Evolutionary conservation across 2,797 vertebrate genomes (phyloP).

Genomic region (Eospalax fontanierii): DNA sequence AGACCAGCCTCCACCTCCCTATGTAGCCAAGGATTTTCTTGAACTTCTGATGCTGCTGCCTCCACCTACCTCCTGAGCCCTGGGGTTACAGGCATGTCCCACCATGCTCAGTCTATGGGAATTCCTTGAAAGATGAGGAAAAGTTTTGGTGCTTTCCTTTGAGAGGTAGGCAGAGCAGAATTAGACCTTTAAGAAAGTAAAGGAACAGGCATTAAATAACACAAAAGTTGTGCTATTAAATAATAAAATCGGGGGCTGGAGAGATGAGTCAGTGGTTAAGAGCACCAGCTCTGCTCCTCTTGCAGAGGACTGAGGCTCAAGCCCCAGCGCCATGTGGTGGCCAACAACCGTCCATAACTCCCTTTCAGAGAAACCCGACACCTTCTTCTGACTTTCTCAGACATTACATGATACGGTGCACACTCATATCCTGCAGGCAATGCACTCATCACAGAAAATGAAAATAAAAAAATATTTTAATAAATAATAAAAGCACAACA

Average conservation of each 20-base stretch:
- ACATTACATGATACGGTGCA: no score
- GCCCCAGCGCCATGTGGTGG: background rate
- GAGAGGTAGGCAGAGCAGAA: conserved; percentile 22
- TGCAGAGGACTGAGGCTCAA: background rate
- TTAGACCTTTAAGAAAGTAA: conserved; percentile 56
- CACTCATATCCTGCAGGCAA: no score
- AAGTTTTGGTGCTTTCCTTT: background rate
- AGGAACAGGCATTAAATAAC: conserved; percentile 6
- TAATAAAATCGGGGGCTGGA: background rate
- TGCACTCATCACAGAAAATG: no score
- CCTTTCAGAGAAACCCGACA: no score
- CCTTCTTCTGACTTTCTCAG: no score
- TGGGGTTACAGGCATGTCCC: background rate
- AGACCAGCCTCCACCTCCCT: background rate
- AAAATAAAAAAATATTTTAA: no score
- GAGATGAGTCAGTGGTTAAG: no score
- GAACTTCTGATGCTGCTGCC: background rate
- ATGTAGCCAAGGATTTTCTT: background rate
- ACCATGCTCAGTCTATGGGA: background rate
- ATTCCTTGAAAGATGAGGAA: conserved; percentile 5
- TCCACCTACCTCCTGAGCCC: background rate
- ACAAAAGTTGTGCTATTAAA: conserved; percentile 23
- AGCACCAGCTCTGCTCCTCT: no score
- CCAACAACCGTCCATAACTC: no score
- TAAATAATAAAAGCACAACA: background rate